Base-by-base conservation (phyloP, 2,888 invertebrate genomes). In the Amphipyra tragopoginis region DNA sequence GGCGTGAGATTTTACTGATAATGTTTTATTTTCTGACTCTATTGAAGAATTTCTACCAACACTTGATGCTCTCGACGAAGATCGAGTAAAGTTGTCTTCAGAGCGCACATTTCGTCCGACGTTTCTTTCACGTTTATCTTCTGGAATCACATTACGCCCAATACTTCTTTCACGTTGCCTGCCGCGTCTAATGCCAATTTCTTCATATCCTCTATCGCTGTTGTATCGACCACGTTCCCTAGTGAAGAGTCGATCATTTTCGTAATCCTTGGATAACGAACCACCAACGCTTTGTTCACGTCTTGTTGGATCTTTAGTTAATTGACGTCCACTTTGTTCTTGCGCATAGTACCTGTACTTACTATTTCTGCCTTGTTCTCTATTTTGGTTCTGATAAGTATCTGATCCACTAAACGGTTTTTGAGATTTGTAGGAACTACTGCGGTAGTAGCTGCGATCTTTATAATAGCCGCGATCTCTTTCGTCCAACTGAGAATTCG, bases 1-100 rank as follows among this genome's bases (percentile, higher is more conserved):
- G 5, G 80, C 70, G 48, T 87, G 77, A 6, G 84, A 75, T 74
- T 89, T 82, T 2, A 90, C 82, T 4, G 87, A 87, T 48, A 89
- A 60, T 33, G 67, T 82, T 21, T 87, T 87, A 33, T 81, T 79
- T 57, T 76, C 72, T 15, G 29, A 4, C 29, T 76, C 65, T 42
- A 57, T 67, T 3, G 56, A 60, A 44, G 29, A 40, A 64, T 54
- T 72, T 75, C 74, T 81, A 39, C 77, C 67, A 26, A 80, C 58
- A 29, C 29, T 29, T 29, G 2, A 5, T 29, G 29, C 29, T 29
- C 29, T 29, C 1, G 29, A 29, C 29, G 29, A 29, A 5, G 29
- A 29, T 5, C 29, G 29, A 29, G 29, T 29, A 29, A 29, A 29
- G 29, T 29, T 29, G 5, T 29, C 29, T 29, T 29, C 29, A 2